Evolutionary conservation across 1,140 invertebrate genomes (phyloP), one percentile per base, ranked within the genome.

Genomic region (Cydia pomonella): DNA sequence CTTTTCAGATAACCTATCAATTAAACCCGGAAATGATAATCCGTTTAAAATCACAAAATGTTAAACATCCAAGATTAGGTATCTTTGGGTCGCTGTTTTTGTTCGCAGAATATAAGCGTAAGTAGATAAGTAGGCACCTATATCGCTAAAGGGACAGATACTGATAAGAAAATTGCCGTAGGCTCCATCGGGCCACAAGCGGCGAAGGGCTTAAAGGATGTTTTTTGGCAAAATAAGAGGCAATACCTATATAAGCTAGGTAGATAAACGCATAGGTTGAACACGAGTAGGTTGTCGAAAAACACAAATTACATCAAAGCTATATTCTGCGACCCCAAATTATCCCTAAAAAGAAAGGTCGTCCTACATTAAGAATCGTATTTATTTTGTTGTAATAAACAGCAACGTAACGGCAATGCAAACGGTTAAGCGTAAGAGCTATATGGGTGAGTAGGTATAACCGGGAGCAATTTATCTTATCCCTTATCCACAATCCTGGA

Each of bases 151-250:
- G 79, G 82, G 79, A 79, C 73, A 71, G 80, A 78, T 76, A 77
- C 76, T 78, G 86, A 87, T 84, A 86, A 84, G 84, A 81, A 87
- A 82, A 86, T 80, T 82, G 80, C 86, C 81, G 76, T 78, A 80
- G 81, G 86, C 79, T 74, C n/a, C 71, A 50, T 77, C 72, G 78
- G 76, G 76, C 72, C 74, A 38, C 50, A 47, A 23, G 78, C 79
- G 79, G 87, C 86, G 88, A 88, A 90, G 82, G 82, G 79, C 80
- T 81, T 82, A 82, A 23, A 29, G 29, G 64, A 33, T 38, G 83
- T 85, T 85, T 87, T 81, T 84, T 73, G 73, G 74, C 78, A 84
- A 86, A 82, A 87, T 84, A 88, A 88, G 86, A 87, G 83, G 83
- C 74, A 80, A 85, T 50, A 50, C 12, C 79, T 86, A 81, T 83